Base-by-base conservation (phyloP, 2,888 invertebrate genomes). In the Parnassius smintheus region DNA sequence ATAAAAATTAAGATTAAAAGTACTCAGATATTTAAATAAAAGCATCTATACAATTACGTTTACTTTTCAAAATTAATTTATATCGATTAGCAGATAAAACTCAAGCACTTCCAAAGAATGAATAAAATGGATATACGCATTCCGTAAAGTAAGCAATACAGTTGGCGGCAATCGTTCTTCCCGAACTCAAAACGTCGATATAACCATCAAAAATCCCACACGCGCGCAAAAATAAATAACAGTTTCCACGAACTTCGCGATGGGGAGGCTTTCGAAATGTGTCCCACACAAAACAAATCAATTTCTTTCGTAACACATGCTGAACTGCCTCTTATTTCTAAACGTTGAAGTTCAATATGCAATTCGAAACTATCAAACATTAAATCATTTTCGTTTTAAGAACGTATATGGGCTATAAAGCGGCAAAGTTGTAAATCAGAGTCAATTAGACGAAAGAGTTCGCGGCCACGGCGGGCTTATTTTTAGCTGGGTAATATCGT, bases 361-460 rank as follows among this genome's bases (percentile, higher is more conserved):
- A 65, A 57, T 53, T 50, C 61, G 61, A 25, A 52, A 50, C 48
- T 59, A 35, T 63, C 41, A 42, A 12, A 50, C 56, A 61, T 66
- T 59, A 64, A 70, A 65, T 59, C 63, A 53, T 57, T 59, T n/a
- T 56, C 62, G 63, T 66, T 64, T 69, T 61, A 62, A 56, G 56
- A 61, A 61, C 59, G 61, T 18, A 62, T 60, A 60, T 64, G 64
- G 72, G 77, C 79, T 78, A 82, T 83, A 81, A 87, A 80, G 79
- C 78, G 76, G 65, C 75, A 69, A 66, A 78, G 80, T 82, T 84
- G 82, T 87, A 86, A 88, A 87, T 88, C 84, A 84, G 78, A 78
- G 75, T 78, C 86, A 84, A 85, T 86, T 84, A 85, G 83, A 71
- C 70, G 74, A 73, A 72, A 73, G 72, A 73, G 72, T 70, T 68